phyloP scores from a whole-genome alignment of 2,888 invertebrate species.

The Papilio protenor region DNA sequence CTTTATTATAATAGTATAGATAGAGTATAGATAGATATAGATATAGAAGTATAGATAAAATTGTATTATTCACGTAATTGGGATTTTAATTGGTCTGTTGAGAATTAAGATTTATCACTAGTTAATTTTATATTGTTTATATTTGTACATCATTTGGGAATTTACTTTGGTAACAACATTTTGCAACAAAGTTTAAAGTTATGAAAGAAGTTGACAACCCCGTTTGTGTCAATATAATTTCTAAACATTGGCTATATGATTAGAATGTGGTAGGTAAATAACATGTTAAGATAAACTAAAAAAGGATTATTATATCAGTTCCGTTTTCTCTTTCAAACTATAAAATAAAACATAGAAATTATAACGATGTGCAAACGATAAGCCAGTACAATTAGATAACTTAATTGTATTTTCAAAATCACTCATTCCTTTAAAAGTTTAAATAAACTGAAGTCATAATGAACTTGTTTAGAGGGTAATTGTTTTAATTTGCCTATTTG shows the following conservation, averaged over 20 bases:
- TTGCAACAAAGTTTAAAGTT: neutral
- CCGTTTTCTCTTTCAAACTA: too few species aligned
- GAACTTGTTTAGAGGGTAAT: neutral
- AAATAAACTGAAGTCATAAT: neutral
- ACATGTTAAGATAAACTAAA: too few species aligned
- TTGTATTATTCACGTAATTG: constrained; percentile 14
- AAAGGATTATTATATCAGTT: too few species aligned
- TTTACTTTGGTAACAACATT: neutral
- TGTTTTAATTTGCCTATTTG: neutral
- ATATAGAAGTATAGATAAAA: too few species aligned
- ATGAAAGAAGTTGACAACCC: neutral
- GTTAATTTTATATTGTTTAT: neutral
- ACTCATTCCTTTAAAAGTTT: neutral
- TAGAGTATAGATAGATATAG: too few species aligned
- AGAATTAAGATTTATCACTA: neutral
- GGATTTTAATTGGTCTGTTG: constrained; percentile 5
- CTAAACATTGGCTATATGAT: neutral
- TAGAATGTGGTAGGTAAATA: too few species aligned
- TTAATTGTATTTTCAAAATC: neutral
- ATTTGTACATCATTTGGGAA: neutral
- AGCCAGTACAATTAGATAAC: neutral
- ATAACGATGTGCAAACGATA: neutral
- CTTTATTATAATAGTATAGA: too few species aligned
- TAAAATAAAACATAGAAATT: neutral
- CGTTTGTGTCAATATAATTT: neutral